Evolutionary conservation across 2,113 vertebrate genomes (phyloP).

Genomic region (Apus apus): DNA sequence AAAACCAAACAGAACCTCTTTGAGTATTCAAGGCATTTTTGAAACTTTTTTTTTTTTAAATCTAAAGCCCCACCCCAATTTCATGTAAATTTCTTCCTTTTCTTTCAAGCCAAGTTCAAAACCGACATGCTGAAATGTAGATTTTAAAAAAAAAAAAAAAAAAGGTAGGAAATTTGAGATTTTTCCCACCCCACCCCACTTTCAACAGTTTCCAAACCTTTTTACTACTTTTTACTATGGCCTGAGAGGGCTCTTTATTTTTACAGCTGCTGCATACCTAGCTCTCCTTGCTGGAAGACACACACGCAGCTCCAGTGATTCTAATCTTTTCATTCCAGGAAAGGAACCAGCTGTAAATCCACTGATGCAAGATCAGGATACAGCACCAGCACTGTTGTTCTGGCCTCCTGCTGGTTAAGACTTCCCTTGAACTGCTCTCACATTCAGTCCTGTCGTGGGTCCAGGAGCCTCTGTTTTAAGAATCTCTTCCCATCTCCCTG

Average conservation of each 20-base stretch:
- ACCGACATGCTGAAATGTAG: background rate
- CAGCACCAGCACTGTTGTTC: constrained; percentile 44
- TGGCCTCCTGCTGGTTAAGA: constrained; percentile 38
- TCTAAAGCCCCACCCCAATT: accelerated
- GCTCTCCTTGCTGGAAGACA: constrained; percentile 64
- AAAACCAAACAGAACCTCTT: background rate
- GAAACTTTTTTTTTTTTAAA: background rate
- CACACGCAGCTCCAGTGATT: constrained; percentile 59
- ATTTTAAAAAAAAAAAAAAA: background rate
- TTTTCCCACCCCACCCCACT: constrained; percentile 67
- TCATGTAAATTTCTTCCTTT: background rate
- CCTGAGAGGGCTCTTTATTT: constrained; percentile 62
- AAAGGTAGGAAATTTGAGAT: constrained; percentile 46
- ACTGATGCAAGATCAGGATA: constrained; percentile 55
- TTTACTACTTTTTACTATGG: constrained; percentile 25
- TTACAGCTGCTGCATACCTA: constrained; percentile 70
- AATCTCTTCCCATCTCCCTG: background rate
- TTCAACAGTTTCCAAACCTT: constrained; percentile 58
- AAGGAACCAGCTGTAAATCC: constrained; percentile 72
- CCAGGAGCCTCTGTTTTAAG: background rate
- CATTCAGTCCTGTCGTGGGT: background rate
- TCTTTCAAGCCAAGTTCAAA: background rate
- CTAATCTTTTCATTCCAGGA: constrained; percentile 71
- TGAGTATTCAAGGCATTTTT: background rate
- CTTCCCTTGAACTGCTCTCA: constrained; percentile 50